phyloP scores from a whole-genome alignment of 2,888 invertebrate genomes.

The Operophtera brumata region DNA sequence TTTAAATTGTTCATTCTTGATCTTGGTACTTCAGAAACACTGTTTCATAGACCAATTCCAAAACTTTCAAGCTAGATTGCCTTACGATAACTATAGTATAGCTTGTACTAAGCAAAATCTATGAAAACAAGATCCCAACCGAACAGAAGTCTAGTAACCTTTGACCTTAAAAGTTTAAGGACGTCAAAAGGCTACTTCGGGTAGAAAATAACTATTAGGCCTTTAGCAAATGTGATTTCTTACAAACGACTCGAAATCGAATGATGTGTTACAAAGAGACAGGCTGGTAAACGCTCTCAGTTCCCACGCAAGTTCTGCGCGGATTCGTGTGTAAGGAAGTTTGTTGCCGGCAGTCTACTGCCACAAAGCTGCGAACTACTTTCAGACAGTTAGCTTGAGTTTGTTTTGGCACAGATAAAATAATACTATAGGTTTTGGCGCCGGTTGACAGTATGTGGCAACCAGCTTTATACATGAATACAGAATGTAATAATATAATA shows the following conservation, averaged over 20 bases:
- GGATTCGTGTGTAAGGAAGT: not conserved
- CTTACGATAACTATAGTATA: not conserved
- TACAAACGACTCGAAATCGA: constrained; percentile 38
- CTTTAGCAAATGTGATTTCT: constrained; percentile 37
- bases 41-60: not conserved
- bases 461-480: not conserved
- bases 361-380: not conserved
- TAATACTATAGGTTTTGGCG: too few species aligned
- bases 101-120: not conserved
- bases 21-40: too few species aligned
- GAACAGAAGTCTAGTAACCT: constrained; percentile 8
- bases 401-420: too few species aligned
- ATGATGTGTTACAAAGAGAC: constrained; percentile 37
- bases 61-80: not conserved
- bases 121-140: constrained; percentile 2
- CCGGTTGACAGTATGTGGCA: not conserved
- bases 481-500: too few species aligned
- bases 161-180: constrained; percentile 17
- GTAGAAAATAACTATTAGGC: constrained; percentile 34
- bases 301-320: not conserved
- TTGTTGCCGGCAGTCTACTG: too few species aligned
- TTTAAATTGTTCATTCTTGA: too few species aligned
- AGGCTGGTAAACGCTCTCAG: constrained; percentile 14
- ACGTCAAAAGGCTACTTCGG: constrained; percentile 30
- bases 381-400: too few species aligned